A percentile compares a stretch with the other conserved stretches of the same genome.
These are phyloP conservation scores for Diloba caeruleocephala DNA, from an alignment of 2,888 invertebrate genomes.

Conservation along the genomic window DNA sequence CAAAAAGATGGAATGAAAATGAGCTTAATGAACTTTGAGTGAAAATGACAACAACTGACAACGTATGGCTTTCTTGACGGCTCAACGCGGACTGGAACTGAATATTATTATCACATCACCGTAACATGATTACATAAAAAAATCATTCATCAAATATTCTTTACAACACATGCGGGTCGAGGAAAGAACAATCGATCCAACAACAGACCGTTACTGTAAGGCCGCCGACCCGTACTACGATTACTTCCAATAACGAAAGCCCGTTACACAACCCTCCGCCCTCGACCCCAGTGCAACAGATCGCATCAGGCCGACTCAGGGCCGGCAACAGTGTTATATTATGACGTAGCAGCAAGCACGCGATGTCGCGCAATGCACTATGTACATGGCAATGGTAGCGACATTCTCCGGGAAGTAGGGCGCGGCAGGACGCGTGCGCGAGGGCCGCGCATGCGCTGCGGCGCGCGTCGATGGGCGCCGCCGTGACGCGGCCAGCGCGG, in stretches of 20 bases:
- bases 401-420: slow-evolving; percentile 2
- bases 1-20: too few relatives aligned
- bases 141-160: slow-evolving; percentile 3
- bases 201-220: slow-evolving; percentile 12
- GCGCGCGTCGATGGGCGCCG: slow-evolving; percentile 48
- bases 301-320: neutral
- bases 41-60: too few relatives aligned
- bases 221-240: slow-evolving; percentile 11
- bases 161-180: slow-evolving; percentile 17
- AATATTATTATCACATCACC: too few relatives aligned
- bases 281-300: slow-evolving; percentile 32
- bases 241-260: slow-evolving; percentile 10
- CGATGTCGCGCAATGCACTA: neutral
- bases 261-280: slow-evolving; percentile 18
- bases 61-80: too few relatives aligned
- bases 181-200: slow-evolving; percentile 34
- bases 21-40: too few relatives aligned
- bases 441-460: slow-evolving; percentile 56
- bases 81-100: too few relatives aligned
- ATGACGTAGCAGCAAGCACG: slow-evolving; percentile 8
- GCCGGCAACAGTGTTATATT: too few relatives aligned
- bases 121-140: slow-evolving; percentile 7
- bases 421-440: slow-evolving; percentile 25
- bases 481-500: slow-evolving; percentile 30
- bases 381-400: neutral